Percentiles rank a stretch among this genome's conserved stretches.
phyloP scores from a whole-genome alignment of 2,113 vertebrate genomes.

The Prietella phreatophila region DNA sequence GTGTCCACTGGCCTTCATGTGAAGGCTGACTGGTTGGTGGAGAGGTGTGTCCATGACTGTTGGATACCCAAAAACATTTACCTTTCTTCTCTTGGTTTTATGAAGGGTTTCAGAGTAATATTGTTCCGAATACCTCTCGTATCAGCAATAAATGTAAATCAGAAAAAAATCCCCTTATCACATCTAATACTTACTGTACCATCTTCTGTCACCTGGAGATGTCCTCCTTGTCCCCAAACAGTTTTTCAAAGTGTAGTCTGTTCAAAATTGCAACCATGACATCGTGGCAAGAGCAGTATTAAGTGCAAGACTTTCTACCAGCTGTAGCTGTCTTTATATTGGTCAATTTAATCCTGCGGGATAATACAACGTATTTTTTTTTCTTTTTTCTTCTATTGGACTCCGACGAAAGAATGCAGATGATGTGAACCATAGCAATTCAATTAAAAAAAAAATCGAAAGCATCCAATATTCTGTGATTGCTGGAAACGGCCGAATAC shows the following conservation, averaged over 20 bases:
- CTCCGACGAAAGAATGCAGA: background rate
- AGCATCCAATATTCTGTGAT: background rate
- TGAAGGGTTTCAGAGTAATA: background rate
- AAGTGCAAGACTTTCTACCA: background rate
- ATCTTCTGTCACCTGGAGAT: background rate
- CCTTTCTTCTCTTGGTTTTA: background rate
- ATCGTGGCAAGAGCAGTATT: background rate
- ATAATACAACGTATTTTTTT: background rate
- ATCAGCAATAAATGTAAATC: background rate
- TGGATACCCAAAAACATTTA: background rate
- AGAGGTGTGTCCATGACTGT: too few relatives aligned
- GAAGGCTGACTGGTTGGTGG: background rate
- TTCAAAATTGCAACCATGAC: background rate
- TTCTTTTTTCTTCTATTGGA: background rate
- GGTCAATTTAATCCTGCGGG: background rate
- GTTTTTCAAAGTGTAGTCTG: background rate
- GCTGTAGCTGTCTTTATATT: background rate
- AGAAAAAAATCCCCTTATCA: background rate
- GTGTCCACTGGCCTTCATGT: background rate
- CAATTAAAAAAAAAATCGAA: background rate
- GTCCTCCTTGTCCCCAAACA: background rate
- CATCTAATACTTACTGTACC: background rate
- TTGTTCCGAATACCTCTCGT: background rate
- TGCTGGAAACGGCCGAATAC: background rate
- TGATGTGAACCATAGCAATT: background rate